Conservation (phyloP, 2,797 vertebrate species). For the Columba guinea region DNA sequence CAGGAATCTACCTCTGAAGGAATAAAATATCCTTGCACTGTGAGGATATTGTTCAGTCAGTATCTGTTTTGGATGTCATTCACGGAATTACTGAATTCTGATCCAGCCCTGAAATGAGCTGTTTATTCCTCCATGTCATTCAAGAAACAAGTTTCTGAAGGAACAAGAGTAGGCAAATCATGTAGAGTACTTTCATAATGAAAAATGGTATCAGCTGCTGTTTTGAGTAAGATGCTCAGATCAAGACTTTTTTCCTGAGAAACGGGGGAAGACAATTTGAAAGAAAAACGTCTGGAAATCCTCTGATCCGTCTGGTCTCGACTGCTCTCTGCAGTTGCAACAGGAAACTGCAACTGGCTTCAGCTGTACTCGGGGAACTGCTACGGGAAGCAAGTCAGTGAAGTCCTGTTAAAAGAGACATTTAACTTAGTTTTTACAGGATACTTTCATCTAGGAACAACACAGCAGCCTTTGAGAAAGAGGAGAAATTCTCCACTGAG, state of each 20-base stretch:
- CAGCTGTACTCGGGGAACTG: not conserved
- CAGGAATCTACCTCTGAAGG: not conserved
- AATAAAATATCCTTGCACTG: not conserved
- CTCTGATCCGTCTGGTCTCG: not conserved
- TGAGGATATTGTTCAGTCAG: not conserved
- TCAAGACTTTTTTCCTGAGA: not conserved
- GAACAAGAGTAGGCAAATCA: not conserved
- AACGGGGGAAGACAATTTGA: not conserved
- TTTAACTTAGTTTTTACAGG: not conserved
- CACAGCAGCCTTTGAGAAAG: not conserved
- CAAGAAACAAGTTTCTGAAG: not conserved
- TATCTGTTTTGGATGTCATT: not conserved
- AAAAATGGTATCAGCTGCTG: not conserved
- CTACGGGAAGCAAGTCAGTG: not conserved
- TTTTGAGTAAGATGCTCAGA: not conserved
- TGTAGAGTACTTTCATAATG: not conserved
- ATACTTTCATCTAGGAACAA: not conserved
- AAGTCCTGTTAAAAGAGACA: not conserved
- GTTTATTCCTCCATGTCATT: not conserved
- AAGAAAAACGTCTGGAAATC: not conserved
- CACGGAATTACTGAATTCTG: not conserved
- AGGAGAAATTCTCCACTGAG: not conserved
- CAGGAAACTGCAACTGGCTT: not conserved
- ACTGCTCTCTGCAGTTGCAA: not conserved
- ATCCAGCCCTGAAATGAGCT: not conserved